phyloP scores from a whole-genome alignment of 2,888 invertebrate species.

The Oasisia sp. region DNA sequence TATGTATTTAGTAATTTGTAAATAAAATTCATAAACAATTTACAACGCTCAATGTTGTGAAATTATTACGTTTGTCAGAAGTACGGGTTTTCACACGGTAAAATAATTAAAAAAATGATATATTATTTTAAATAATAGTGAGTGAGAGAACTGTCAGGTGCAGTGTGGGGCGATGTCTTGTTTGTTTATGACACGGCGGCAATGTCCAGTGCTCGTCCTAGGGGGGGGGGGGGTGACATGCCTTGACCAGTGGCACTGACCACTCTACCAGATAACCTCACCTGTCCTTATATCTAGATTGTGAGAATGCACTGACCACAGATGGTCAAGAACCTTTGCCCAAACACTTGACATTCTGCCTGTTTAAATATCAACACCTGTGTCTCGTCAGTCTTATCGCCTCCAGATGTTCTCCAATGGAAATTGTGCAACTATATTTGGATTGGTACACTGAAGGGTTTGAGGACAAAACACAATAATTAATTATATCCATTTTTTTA shows the following conservation, averaged over 20 bases:
- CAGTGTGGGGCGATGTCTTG: neutral
- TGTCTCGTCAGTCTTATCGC: neutral
- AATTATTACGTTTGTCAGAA: neutral
- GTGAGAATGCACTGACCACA: neutral
- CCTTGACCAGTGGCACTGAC: neutral
- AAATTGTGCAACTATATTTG: too few relatives aligned
- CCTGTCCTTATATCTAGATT: neutral
- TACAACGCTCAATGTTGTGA: neutral
- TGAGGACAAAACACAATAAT: too few relatives aligned
- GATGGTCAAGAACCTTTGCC: neutral
- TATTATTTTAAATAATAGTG: too few relatives aligned
- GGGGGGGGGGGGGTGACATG: neutral
- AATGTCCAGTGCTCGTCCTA: neutral
- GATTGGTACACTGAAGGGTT: too few relatives aligned
- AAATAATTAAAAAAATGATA: too few relatives aligned
- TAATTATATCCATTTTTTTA: too few relatives aligned
- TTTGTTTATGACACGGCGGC: neutral
- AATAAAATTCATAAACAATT: too few relatives aligned
- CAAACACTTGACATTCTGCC: neutral
- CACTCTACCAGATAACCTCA: neutral
- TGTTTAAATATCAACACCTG: constrained; percentile 6
- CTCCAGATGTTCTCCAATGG: neutral
- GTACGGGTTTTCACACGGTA: neutral
- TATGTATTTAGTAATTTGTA: too few relatives aligned
- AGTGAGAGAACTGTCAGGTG: too few relatives aligned